Evolutionary conservation across 92 coral and sea anemone genomes (phyloP), one percentile per base, ranked within the genome.

Genomic region (Anthopleura xanthogrammica): DNA sequence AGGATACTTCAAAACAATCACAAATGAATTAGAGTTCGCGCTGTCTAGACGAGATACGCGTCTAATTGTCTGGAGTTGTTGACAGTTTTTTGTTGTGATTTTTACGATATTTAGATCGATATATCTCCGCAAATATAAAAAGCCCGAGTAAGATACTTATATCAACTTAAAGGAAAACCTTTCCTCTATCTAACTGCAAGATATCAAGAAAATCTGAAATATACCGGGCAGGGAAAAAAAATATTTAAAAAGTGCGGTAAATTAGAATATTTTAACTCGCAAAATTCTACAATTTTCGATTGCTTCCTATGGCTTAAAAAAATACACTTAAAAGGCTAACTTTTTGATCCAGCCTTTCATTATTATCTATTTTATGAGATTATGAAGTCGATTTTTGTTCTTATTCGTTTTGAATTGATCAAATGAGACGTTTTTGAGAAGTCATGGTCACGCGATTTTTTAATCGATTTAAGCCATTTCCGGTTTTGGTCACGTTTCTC

Each of bases 31-130:
- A 42, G 42, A 68, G 14, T 22, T 68, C 23, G 14, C 12, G 73
- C 16, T 20, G 41, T 68, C 6, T 68, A 3, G 60, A 13, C 46
- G 1, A 50, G 24, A 2, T 9, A 56, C 1, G 9, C 17, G 60
- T 19, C 60, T 52, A 41, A 55, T 77, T 77, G 80, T 77, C 60
- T 77, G 41, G 36, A 77, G 56, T 52, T 52, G 60, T 77, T 77
- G 80, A 77, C 80, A 77, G 39, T 43, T 77, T 77, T 77, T 16
- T 77, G 80, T 77, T 55, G 80, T 55, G 80, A 77, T 77, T 77
- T 77, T n/a, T 41, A 24, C 64, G 60, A 50, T 77, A 50, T 77
- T 4, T 4, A 77, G 64, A 42, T 42, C 62, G n/a, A 5, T 3
- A 42, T 77, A 42, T 5, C 14, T 43, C n/a, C 22, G 62, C 60